Base-by-base conservation (phyloP, 2,888 invertebrate genomes). In the Listrodromus nycthemerus region DNA sequence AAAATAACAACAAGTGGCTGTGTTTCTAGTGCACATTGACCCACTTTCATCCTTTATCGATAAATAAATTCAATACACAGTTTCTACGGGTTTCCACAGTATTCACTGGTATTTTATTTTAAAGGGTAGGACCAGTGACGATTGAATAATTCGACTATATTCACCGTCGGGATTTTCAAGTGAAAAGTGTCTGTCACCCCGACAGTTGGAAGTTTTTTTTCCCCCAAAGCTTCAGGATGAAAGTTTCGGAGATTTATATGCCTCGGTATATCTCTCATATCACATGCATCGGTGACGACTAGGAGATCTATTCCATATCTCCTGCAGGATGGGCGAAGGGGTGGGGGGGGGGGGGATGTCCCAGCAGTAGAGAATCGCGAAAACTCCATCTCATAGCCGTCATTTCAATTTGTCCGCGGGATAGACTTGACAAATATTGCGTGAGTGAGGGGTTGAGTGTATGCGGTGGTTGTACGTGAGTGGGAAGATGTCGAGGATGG, bases 401-500 rank as follows among this genome's bases (percentile, higher is more conserved):
- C 89, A 89, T 89, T 89, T 89, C 90, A 91, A 91, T 91, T 91
- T 90, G 90, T 89, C 87, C 78, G 83, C 66, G 75, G 82, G 85
- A 88, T 86, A 84, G 84, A 87, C 85, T 86, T 88, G 90, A 91
- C 91, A 90, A 90, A 91, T 90, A 91, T 91, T 89, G 88, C 88
- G 82, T 84, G 70, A 79, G 81, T 21, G 41, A 50, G 75, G 67
- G 66, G 71, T 78, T 52, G 71, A 48, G 55, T 27, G 21, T 37
- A 66, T 19, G 65, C 55, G 33, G 2, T 52, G 50, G 48, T 48
- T 41, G 16, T 4, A 16, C 37, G 21, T 16, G 75, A 66, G 37
- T 33, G 50, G 58, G 67, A 19, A 7, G 41, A n/a, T n/a, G 58
- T 8, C 16, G 27, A 27, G 19, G 73, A 8, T 7, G 13, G 19